Evolutionary conservation across 2,888 invertebrate species (phyloP).

Genomic region (Cistogaster globosa): DNA sequence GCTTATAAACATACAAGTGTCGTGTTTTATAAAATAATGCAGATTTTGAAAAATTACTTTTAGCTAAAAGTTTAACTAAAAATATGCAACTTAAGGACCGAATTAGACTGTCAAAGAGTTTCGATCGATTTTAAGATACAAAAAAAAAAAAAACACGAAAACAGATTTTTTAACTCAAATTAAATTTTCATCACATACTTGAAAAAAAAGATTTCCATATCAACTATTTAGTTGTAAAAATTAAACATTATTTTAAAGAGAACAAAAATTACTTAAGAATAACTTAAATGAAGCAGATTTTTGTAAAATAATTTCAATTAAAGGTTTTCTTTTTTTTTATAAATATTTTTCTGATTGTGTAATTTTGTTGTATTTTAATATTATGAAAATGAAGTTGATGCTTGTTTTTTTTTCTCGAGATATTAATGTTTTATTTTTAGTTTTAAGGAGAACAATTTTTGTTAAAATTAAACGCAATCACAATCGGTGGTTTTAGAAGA

Average conservation of each 20-base stretch:
- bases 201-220: conserved; percentile 10
- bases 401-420: background rate
- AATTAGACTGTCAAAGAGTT: no score
- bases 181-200: no score
- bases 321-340: background rate
- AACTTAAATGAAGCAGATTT: background rate
- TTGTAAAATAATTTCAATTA: background rate
- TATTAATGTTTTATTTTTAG: conserved; percentile 58
- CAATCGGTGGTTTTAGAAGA: conserved; percentile 82
- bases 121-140: no score
- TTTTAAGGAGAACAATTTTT: conserved; percentile 68
- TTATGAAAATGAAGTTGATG: background rate
- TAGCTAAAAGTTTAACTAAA: no score
- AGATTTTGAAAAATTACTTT: no score
- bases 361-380: background rate
- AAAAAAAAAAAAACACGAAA: no score
- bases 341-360: background rate
- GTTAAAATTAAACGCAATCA: conserved; percentile 82
- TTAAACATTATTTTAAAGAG: background rate
- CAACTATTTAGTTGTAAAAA: conserved; percentile 22
- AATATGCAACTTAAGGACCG: no score
- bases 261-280: background rate
- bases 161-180: no score
- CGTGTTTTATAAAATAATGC: no score
- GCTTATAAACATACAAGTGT: no score